Conservation (phyloP, 2,113 vertebrate genomes). For the Serinus canaria region DNA sequence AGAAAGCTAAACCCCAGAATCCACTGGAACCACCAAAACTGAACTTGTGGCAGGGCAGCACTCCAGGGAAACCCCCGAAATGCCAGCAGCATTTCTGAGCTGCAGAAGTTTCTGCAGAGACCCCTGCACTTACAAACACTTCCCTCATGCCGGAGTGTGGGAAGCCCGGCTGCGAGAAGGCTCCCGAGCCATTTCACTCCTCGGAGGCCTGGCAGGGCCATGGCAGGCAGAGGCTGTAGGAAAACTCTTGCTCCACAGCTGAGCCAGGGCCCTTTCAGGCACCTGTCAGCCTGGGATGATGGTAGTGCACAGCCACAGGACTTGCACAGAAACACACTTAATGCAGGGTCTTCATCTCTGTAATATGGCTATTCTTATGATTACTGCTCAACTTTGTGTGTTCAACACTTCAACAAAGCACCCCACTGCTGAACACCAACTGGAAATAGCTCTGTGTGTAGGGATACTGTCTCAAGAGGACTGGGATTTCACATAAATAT, state of each 20-base stretch:
- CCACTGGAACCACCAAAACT: neutral
- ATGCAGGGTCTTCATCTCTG: neutral
- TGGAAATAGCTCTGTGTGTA: neutral
- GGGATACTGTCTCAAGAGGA: neutral
- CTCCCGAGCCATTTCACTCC: rapidly evolving
- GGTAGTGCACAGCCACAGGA: rapidly evolving
- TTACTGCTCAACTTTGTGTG: rapidly evolving
- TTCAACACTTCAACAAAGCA: neutral
- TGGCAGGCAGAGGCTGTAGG: neutral
- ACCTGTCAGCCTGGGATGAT: rapidly evolving
- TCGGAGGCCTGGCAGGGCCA: neutral
- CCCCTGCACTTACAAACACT: neutral
- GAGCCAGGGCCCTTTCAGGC: neutral
- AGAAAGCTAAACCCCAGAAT: neutral
- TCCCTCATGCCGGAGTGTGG: rapidly evolving
- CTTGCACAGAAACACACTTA: neutral
- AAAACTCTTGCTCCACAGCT: neutral
- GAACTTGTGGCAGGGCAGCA: neutral
- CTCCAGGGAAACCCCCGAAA: neutral
- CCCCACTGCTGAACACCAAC: neutral
- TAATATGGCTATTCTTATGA: neutral
- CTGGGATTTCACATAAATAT: neutral
- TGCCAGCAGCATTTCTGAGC: neutral
- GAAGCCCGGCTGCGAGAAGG: rapidly evolving
- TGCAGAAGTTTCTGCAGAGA: neutral